A percentile compares a stretch with the other conserved stretches of the same genome.
Evolutionary conservation across 2,888 invertebrate genomes (phyloP).

Genomic region (Cosmia trapezina): DNA sequence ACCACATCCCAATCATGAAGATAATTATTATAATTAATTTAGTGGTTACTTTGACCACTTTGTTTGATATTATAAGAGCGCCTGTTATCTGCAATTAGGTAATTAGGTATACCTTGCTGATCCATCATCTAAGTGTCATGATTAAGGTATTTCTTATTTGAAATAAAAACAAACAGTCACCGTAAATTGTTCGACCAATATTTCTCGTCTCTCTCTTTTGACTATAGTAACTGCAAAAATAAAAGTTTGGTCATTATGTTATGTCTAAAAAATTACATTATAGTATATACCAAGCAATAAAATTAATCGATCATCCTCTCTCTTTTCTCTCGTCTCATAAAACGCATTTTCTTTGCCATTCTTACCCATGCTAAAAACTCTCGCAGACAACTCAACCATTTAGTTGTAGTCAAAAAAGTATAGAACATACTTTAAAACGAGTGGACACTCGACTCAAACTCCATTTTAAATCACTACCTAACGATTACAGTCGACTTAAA

Average conservation of each 20-base stretch:
- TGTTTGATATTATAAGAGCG: constrained; percentile 2
- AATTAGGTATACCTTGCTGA: too few species aligned
- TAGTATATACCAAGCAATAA: too few species aligned
- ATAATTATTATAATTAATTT: constrained; percentile 14
- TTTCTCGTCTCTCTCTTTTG: too few species aligned
- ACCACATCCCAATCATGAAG: constrained; percentile 19
- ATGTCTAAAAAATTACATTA: too few species aligned
- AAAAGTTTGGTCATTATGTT: too few species aligned
- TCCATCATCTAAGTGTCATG: background rate
- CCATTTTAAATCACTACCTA: background rate
- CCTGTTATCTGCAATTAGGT: background rate
- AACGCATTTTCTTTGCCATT: background rate
- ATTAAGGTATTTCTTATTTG: background rate
- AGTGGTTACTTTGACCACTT: constrained; percentile 7
- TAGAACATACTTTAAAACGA: too few species aligned
- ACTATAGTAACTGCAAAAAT: too few species aligned
- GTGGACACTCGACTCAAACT: too few species aligned
- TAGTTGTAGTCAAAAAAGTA: background rate
- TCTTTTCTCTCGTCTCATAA: background rate
- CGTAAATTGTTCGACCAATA: too few species aligned
- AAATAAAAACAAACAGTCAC: background rate
- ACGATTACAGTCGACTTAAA: background rate
- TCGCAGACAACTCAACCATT: background rate
- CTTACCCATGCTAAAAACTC: background rate
- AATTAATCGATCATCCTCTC: background rate